A percentile compares a stretch with the other conserved stretches of the same genome.
These are phyloP conservation scores for Tretioscincus oriximinensis DNA, from an alignment of 2,113 vertebrate genomes.

Conservation along the genomic window DNA sequence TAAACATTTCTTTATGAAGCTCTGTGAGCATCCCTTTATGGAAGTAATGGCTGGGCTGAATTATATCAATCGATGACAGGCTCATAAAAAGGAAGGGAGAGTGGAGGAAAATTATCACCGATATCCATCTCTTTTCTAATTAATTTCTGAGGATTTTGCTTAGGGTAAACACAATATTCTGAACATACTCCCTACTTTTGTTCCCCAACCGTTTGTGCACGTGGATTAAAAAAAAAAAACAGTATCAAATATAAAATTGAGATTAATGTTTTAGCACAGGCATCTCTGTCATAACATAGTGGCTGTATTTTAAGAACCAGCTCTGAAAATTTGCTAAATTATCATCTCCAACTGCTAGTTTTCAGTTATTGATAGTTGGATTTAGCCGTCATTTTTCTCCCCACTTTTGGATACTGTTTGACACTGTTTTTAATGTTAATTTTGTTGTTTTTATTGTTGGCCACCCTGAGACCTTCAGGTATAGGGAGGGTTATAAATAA, in stretches of 20 bases:
- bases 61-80: constrained; percentile 25
- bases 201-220: not conserved
- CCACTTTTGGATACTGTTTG: too few species aligned
- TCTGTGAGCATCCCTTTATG: constrained; percentile 36
- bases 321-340: too few species aligned
- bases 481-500: too few species aligned
- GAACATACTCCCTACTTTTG: constrained; percentile 19
- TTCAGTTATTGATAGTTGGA: too few species aligned
- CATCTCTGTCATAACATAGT: too few species aligned
- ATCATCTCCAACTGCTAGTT: too few species aligned
- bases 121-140: constrained; percentile 47
- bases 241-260: not conserved
- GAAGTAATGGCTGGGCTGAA: constrained; percentile 26
- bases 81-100: constrained; percentile 26
- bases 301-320: too few species aligned
- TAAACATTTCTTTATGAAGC: constrained; percentile 42
- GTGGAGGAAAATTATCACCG: not conserved
- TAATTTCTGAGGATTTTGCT: constrained; percentile 32
- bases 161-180: constrained; percentile 34
- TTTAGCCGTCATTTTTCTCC: too few species aligned
- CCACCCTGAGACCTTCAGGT: too few species aligned
- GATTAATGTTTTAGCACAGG: too few species aligned
- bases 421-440: too few species aligned
- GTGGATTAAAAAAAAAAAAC: not conserved
- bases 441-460: too few species aligned